Base-by-base conservation (phyloP, 1,140 invertebrate genomes). In the Orius insidiosus region DNA sequence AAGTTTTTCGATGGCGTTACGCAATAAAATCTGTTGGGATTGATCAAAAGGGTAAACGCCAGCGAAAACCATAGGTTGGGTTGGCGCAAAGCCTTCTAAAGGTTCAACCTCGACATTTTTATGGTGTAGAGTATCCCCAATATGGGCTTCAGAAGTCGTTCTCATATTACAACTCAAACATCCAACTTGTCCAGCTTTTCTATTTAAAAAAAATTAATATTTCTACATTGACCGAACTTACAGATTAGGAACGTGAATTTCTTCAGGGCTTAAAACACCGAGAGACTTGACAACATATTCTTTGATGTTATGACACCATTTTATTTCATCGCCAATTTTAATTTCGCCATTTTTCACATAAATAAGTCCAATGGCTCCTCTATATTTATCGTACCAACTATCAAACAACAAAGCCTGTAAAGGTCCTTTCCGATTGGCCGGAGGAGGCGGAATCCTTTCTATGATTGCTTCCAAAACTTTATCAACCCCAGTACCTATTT, bases 1-100 rank as follows among this genome's bases (percentile, higher is more conserved):
- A 38, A 98, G 67, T 64, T 90, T 90, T 45, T 92, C 85, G 37
- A 98, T 79, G 31, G 94, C 87, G 58, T 68, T 74, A 57, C 75
- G 68, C 9, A 93, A 63, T 39, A 67, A 64, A 9, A 68, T 55
- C 59, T 83, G 79, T 57, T 95, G 78, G 2, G 85, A 81, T 57
- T 92, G 84, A 63, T 96, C 87, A 32, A 80, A 68, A 1, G 95
- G 93, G 66, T 84, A 98, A 42, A 98, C 70, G 1, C 93, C 93
- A 52, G 90, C 87, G 68, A 83, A 97, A 5, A 97, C 89, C 76
- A 96, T 90, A 9, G 93, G 82, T 59, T 78, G 79, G 5, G 79
- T 68, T 18, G 70, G 65, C 53, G 71, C 68, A 59, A 90, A 85
- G 19, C 71, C 74, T 19, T 68, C 57, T 19, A 86, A 59, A 7